These are phyloP conservation scores for Drosophila melanica DNA, from an alignment of 1,140 invertebrate species.

Conservation along the genomic window DNA sequence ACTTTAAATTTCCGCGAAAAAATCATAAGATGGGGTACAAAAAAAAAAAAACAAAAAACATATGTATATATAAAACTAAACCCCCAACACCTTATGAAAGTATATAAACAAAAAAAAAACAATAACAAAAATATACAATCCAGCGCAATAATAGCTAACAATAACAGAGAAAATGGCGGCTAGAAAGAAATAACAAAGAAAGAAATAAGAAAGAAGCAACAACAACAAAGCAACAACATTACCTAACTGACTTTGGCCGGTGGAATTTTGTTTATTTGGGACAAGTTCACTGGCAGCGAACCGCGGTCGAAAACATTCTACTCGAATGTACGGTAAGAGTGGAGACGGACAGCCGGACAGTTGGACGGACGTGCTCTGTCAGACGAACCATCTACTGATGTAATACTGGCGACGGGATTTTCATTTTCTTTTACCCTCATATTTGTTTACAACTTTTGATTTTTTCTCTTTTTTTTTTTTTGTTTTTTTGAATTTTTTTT, in stretches of 20 bases:
- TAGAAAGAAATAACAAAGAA: slow-evolving; percentile 11
- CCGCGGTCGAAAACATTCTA: slow-evolving; percentile 26
- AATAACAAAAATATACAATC: slow-evolving; percentile 13
- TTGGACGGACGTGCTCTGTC: slow-evolving; percentile 1
- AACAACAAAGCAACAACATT: slow-evolving; percentile 37
- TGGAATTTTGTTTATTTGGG: slow-evolving; percentile 80
- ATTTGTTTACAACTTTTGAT: slow-evolving; percentile 63
- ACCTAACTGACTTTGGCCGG: slow-evolving; percentile 53
- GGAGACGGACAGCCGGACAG: neutral
- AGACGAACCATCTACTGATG: slow-evolving; percentile 23
- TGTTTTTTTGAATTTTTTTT: neutral
- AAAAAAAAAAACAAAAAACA: slow-evolving; percentile 25
- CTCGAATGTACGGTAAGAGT: slow-evolving; percentile 25
- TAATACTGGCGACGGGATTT: slow-evolving; percentile 47
- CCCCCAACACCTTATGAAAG: slow-evolving; percentile 21
- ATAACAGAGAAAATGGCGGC: slow-evolving; percentile 45
- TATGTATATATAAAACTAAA: neutral
- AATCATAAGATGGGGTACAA: slow-evolving; percentile 27
- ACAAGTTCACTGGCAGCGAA: slow-evolving; percentile 64
- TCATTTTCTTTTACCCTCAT: slow-evolving; percentile 74
- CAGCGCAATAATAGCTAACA: slow-evolving; percentile 32
- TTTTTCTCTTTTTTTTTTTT: slow-evolving; percentile 33
- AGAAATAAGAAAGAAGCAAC: slow-evolving; percentile 20
- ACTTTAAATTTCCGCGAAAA: slow-evolving; percentile 51
- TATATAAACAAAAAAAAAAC: slow-evolving; percentile 14